Evolutionary conservation across 2,113 vertebrate genomes (phyloP), one percentile per base, ranked within the genome.

Genomic region (Phalacrocorax brasilianus): DNA sequence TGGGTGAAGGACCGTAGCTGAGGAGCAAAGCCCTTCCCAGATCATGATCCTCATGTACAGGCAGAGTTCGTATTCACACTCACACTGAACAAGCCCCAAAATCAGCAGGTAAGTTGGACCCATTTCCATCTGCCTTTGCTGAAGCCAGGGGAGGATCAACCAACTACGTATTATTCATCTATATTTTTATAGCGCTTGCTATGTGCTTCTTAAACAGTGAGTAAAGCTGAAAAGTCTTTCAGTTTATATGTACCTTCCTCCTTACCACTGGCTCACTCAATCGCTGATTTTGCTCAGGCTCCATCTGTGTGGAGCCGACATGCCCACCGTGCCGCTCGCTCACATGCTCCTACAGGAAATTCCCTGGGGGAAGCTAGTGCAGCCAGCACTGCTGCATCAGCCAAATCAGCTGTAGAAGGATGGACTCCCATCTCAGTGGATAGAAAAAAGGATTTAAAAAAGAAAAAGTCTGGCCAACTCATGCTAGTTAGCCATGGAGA

Each of bases 201-300:
- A 44, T 47, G 26, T 75, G 91, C 79, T 90, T 90, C 63, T 94
- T 49, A 89, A 86, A 92, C 75, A 91, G 72, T 50, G 83, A 96
- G 44, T 45, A 90, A 95, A 95, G 88, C 78, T 86, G 88, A 83
- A 63, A 92, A 88, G 63, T 65, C 76, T 95, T 85, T 73, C 75
- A 71, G 72, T 90, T 86, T 71, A 52, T 44, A 40, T 40, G 38
- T 89, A 70, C 56, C 85, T 96, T 93, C 95, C 74, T 94, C 96
- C 79, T 89, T 96, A 94, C 85, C 79, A 45, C 78, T 97, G 97
- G 97, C 89, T 98, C 96, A 94, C 84, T 91, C 87, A 95, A 30
- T 56, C 59, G 12, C 53, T 94, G 86, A 88, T 94, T 97, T 97
- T 94, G 89, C 88, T 96, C 58, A 73, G 38, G 67, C 70, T 75